Percentiles rank a stretch among this genome's conserved stretches.
Conservation (phyloP, 2,113 vertebrate genomes). For the Lamprotornis superbus region DNA sequence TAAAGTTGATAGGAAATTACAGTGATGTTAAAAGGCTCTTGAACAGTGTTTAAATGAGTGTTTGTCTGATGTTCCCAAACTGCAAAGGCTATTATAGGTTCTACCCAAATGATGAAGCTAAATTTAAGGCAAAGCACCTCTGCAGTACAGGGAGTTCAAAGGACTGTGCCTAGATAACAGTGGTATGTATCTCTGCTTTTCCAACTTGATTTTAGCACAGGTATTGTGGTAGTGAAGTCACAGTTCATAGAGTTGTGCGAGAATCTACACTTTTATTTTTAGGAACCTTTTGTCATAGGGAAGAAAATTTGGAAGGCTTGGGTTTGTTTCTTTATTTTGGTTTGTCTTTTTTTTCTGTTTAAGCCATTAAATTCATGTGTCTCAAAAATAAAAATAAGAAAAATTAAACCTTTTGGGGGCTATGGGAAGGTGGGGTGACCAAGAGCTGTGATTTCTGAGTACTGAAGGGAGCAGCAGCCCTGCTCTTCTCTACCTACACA, state of each 20-base stretch:
- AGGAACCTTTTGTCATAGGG: background rate
- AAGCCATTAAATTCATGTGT: background rate
- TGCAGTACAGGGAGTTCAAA: background rate
- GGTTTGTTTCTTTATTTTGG: background rate
- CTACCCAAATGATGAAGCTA: background rate
- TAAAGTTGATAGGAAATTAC: background rate
- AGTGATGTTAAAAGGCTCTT: background rate
- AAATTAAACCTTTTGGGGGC: rapidly evolving
- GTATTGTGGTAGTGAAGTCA: background rate
- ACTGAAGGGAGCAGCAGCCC: background rate
- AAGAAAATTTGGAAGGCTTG: background rate
- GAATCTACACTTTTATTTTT: background rate
- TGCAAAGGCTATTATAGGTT: background rate
- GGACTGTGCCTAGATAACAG: background rate
- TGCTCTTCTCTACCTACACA: background rate
- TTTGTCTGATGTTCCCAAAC: background rate
- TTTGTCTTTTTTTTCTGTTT: background rate
- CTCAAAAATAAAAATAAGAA: background rate
- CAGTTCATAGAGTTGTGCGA: background rate
- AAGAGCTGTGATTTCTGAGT: background rate
- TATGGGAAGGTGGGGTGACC: background rate
- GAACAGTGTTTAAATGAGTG: background rate
- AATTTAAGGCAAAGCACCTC: background rate
- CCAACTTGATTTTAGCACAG: background rate
- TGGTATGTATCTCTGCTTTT: background rate